Conservation (phyloP, 1,140 invertebrate species). For the Scaptomyza montana region DNA sequence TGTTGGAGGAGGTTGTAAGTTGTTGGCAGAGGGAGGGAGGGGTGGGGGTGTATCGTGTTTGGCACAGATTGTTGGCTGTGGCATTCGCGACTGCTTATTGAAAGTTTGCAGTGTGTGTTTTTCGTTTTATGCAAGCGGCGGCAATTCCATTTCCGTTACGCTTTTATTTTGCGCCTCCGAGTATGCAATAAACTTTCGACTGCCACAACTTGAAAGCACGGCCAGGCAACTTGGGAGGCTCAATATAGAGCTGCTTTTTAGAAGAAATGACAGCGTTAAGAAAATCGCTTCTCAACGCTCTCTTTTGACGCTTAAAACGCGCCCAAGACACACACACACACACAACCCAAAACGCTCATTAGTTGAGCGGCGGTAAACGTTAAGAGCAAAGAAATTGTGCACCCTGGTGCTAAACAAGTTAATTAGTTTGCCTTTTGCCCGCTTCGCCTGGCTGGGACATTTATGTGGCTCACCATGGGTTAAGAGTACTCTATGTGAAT, state of each 20-base stretch:
- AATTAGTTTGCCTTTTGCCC: conserved; percentile 73
- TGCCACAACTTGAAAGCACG: conserved; percentile 23
- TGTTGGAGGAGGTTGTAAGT: too few species aligned
- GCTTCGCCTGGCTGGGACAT: conserved; percentile 31
- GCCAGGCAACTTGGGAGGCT: conserved; percentile 26
- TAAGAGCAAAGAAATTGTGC: conserved; percentile 61
- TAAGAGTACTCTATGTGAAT: conserved; percentile 13
- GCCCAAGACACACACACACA: conserved; percentile 23
- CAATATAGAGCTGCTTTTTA: conserved; percentile 60
- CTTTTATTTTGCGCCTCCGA: conserved; percentile 61
- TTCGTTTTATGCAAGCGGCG: conserved; percentile 2
- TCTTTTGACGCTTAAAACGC: conserved; percentile 27
- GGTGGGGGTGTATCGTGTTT: not conserved
- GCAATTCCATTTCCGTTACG: conserved; percentile 65
- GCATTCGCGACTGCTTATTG: conserved; percentile 39
- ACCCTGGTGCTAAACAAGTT: conserved; percentile 76
- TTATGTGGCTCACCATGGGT: conserved; percentile 47
- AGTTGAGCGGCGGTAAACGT: conserved; percentile 56
- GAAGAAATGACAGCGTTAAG: conserved; percentile 36
- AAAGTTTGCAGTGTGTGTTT: conserved; percentile 60
- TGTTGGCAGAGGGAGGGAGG: too few species aligned
- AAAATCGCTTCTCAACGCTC: conserved; percentile 8
- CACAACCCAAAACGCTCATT: conserved; percentile 54
- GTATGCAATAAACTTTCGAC: conserved; percentile 71
- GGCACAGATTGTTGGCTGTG: not conserved